Percentiles rank a stretch among this genome's conserved stretches.
Conservation (phyloP, 2,113 vertebrate species). For the Craseonycteris thonglongyai region DNA sequence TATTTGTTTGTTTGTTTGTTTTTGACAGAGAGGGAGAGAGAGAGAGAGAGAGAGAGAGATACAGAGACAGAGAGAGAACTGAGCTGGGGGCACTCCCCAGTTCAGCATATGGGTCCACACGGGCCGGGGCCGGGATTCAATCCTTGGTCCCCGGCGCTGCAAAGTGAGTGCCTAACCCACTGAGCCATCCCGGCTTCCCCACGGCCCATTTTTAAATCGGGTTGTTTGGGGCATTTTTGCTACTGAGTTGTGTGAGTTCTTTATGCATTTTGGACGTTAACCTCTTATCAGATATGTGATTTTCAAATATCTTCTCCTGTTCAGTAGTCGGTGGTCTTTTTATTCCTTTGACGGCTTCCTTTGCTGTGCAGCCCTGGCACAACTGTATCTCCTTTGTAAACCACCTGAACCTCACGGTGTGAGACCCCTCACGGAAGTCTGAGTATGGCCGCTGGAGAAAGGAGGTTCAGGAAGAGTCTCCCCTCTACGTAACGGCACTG, state of each 20-base stretch:
- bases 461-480: accelerated
- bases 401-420: not conserved
- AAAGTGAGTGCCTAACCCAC: too few species aligned
- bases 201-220: not conserved
- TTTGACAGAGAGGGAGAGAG: too few species aligned
- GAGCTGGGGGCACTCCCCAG: too few species aligned
- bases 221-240: not conserved
- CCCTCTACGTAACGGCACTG: not conserved
- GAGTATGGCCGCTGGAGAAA: accelerated
- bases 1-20: too few species aligned
- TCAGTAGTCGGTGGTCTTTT: not conserved
- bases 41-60: too few species aligned
- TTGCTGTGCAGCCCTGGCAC: accelerated
- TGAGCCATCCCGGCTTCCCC: too few species aligned
- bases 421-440: not conserved
- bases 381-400: not conserved
- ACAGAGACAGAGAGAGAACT: too few species aligned
- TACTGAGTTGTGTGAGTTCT: not conserved
- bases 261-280: not conserved
- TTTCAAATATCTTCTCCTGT: not conserved
- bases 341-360: not conserved
- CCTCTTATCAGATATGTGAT: too few species aligned
- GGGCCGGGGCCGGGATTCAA: too few species aligned
- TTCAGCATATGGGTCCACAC: too few species aligned
- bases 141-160: too few species aligned